Percentiles rank a stretch among this genome's conserved stretches.
These are phyloP conservation scores for Trichogramma dendrolimi DNA, from an alignment of 2,888 invertebrate genomes.

Conservation along the genomic window DNA sequence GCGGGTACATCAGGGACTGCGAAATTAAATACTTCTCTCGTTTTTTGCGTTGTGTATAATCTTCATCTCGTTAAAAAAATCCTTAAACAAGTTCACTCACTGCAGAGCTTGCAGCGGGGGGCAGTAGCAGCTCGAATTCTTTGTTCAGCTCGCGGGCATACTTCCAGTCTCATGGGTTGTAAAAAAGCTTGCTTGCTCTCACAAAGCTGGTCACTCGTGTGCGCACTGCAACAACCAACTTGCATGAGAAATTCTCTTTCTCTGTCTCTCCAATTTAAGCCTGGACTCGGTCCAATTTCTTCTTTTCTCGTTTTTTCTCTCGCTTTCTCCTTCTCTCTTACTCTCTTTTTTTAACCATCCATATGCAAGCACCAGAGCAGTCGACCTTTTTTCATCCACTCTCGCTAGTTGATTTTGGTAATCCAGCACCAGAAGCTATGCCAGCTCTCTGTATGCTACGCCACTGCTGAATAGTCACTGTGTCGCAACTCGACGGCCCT, in stretches of 20 bases:
- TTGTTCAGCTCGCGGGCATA: too few relatives aligned
- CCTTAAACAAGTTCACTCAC: too few relatives aligned
- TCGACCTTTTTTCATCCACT: not conserved
- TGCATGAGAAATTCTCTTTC: not conserved
- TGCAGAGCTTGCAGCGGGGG: too few relatives aligned
- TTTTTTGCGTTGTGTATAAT: not conserved
- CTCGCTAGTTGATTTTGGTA: conserved; percentile 22
- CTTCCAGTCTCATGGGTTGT: too few relatives aligned
- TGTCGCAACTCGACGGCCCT: conserved; percentile 16
- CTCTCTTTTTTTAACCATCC: conserved; percentile 2
- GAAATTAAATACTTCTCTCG: conserved; percentile 17
- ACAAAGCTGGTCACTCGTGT: not conserved
- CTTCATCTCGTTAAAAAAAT: conserved; percentile 16
- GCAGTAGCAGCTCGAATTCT: too few relatives aligned
- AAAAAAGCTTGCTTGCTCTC: too few relatives aligned
- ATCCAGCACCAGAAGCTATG: not conserved
- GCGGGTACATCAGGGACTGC: not conserved
- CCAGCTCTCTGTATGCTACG: not conserved
- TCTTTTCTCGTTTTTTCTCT: not conserved
- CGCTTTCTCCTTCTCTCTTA: not conserved
- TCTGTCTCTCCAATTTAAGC: conserved; percentile 21
- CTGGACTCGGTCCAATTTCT: conserved; percentile 22
- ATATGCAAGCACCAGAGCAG: not conserved
- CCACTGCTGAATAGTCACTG: conserved; percentile 1
- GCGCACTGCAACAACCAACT: conserved; percentile 4